Evolutionary conservation across 2,797 vertebrate species (phyloP).

Genomic region (Cyclura pinguis): DNA sequence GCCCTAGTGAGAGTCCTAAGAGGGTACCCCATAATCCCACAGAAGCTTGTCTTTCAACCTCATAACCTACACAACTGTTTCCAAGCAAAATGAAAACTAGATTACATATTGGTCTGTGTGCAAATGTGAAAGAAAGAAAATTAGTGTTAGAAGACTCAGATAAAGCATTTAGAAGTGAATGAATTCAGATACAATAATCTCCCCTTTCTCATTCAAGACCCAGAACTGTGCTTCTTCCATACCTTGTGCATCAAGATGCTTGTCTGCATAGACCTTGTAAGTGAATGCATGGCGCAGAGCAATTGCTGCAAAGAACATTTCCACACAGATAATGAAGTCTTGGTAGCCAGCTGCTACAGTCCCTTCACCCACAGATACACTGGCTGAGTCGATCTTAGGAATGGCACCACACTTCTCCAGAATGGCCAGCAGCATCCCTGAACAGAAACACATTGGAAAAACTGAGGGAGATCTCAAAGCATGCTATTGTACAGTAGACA

Average conservation of each 20-base stretch:
- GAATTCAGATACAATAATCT: background rate
- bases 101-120: slow-evolving; percentile 55
- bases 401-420: slow-evolving; percentile 97
- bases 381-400: slow-evolving; percentile 90
- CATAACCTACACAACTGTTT: slow-evolving; percentile 47
- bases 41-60: slow-evolving; percentile 57
- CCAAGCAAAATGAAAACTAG: slow-evolving; percentile 59
- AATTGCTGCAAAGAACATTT: slow-evolving; percentile 97
- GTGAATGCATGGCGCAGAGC: slow-evolving; percentile 95
- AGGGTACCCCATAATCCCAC: slow-evolving; percentile 43
- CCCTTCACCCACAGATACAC: slow-evolving; percentile 92
- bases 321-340: slow-evolving; percentile 97
- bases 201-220: slow-evolving; percentile 8
- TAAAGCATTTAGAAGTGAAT: slow-evolving; percentile 4
- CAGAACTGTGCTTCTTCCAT: slow-evolving; percentile 45
- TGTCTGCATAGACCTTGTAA: slow-evolving; percentile 92
- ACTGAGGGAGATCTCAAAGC: background rate
- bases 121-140: slow-evolving; percentile 28
- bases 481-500: background rate
- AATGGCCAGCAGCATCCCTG: slow-evolving; percentile 96
- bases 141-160: slow-evolving; percentile 3
- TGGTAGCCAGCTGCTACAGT: slow-evolving; percentile 97
- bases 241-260: slow-evolving; percentile 93
- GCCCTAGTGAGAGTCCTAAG: slow-evolving; percentile 41
- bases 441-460: background rate